Evolutionary conservation across 2,888 invertebrate genomes (phyloP), one percentile per base, ranked within the genome.

Genomic region (Aelia acuminata): DNA sequence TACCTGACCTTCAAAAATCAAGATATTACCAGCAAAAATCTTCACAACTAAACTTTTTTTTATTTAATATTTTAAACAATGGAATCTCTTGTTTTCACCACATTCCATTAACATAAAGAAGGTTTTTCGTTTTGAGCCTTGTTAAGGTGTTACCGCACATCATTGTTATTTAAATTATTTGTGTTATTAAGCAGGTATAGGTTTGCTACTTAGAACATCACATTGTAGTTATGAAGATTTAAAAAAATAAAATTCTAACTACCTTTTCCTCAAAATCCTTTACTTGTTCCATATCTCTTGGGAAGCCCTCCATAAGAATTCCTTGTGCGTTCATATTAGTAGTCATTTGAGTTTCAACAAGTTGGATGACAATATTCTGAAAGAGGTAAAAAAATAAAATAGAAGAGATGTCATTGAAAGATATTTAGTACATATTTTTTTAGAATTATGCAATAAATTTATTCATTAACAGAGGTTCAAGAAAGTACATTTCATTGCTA

Each of bases 231-330:
- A 15, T 57, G 26, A 57, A 57, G 3, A 53, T 53, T 53, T 53
- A 20, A 1, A n/a, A 53, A 26, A 26, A 13, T 26, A 8, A 26
- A 57, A 57, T n/a, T 8, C 20, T 7, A 35, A 20, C 39, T 88
- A 98, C 98, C 95, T 97, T 97, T 88, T 94, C 95, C 93, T 99
- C 97, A 92, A 99, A 99, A 91, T 95, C 95, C 87, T 95, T 94
- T 90, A 97, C 96, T 93, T 99, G 99, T 85, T 95, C 95, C 92
- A 98, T 93, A 91, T 98, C 98, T 88, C 99, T 93, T 0, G 99
- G 99, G 92, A 97, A 99, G 0, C 99, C 99, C 91, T 99, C 99
- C 88, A 99, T 95, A 89, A 99, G 95, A 89, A 98, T 95, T 7
- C 98, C 98, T 89, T 94, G 94, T 39, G 95, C 94, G 13, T 94